Percentiles rank a stretch among this genome's conserved stretches.
Conservation (phyloP, 2,888 invertebrate species). For the Chalcosyrphus nemorum region DNA sequence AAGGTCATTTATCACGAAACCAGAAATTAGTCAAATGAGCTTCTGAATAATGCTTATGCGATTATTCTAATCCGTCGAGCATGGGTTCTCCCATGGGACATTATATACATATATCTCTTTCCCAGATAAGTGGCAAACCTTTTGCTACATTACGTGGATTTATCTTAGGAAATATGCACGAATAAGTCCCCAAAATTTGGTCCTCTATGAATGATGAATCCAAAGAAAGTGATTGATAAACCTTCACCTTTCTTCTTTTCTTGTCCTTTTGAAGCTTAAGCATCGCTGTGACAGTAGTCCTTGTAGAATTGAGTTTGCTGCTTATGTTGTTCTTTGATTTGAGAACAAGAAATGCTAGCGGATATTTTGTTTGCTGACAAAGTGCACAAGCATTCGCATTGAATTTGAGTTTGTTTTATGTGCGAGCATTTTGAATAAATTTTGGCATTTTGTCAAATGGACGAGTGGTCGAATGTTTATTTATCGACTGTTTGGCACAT, state of each 20-base stretch:
- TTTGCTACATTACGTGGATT: background rate
- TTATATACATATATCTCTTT: constrained; percentile 1
- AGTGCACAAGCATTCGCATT: background rate
- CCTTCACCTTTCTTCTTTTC: background rate
- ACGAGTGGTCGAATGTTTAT: background rate
- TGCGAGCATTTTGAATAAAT: background rate
- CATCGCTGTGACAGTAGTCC: background rate
- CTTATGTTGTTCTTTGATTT: background rate
- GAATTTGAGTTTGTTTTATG: background rate
- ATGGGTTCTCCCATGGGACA: background rate
- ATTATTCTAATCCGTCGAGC: constrained; percentile 43
- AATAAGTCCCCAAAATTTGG: background rate
- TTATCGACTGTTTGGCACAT: background rate
- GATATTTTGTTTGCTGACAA: background rate
- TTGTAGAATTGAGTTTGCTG: background rate
- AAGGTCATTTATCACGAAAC: constrained; percentile 60
- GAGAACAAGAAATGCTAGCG: no score
- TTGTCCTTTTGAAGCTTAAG: no score
- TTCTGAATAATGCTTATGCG: constrained; percentile 57
- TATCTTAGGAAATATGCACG: background rate
- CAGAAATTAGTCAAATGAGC: constrained; percentile 58
- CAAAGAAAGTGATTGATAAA: background rate
- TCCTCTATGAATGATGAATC: background rate
- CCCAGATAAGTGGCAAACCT: background rate
- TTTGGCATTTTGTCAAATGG: background rate